Conservation (phyloP, 2,888 invertebrate genomes). For the Hyposoter dolosus region DNA sequence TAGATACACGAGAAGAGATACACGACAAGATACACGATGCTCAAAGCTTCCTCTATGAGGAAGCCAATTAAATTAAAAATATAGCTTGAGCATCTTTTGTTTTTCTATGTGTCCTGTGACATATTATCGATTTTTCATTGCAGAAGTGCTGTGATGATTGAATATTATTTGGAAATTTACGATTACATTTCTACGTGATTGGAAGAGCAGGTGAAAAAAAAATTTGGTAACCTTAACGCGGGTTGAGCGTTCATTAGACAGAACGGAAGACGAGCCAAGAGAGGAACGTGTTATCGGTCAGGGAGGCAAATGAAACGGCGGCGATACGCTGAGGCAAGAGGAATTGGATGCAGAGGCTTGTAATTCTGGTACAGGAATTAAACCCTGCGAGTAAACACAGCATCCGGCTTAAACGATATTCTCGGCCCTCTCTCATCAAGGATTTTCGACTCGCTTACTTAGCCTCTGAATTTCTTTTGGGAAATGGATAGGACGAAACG, state of each 20-base stretch:
- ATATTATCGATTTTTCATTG: not conserved
- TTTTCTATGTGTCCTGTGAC: not conserved
- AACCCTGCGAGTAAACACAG: conserved; percentile 70
- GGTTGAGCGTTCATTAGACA: conserved; percentile 31
- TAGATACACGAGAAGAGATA: too few species aligned
- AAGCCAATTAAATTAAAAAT: too few species aligned
- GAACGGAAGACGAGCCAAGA: not conserved
- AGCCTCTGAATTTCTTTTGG: conserved; percentile 10
- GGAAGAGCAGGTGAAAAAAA: conserved; percentile 20
- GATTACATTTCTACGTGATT: not conserved
- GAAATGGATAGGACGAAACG: conserved; percentile 30
- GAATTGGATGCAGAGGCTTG: conserved; percentile 75
- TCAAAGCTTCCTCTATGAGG: too few species aligned
- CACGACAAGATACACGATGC: too few species aligned
- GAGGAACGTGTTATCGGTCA: conserved; percentile 50
- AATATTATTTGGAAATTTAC: not conserved
- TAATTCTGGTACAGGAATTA: conserved; percentile 77
- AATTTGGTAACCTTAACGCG: not conserved
- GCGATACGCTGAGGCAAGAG: conserved; percentile 67
- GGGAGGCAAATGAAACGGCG: conserved; percentile 32
- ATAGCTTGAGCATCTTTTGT: too few species aligned
- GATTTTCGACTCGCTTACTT: conserved; percentile 29
- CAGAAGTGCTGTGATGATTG: too few species aligned
- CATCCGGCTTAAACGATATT: conserved; percentile 44
- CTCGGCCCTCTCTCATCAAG: conserved; percentile 19